Conservation (phyloP, 2,888 invertebrate species). For the Epinotia nisella region DNA sequence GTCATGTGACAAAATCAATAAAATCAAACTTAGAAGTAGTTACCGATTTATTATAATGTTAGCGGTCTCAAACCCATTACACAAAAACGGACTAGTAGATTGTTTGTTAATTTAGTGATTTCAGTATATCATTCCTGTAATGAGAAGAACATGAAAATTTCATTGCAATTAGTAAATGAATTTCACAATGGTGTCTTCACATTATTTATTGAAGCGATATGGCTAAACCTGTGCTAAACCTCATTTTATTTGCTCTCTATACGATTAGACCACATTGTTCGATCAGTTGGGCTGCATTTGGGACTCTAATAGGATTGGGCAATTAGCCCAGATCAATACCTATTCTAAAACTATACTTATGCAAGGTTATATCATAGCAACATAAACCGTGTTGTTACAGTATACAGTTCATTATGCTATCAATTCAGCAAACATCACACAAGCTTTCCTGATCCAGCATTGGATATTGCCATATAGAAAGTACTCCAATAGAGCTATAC, state of each 20-base stretch:
- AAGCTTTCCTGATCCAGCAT: not conserved
- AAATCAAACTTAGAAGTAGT: too few species aligned
- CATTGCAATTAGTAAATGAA: not conserved
- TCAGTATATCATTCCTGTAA: too few species aligned
- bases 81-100: too few species aligned
- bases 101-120: too few species aligned
- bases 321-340: constrained; percentile 33
- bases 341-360: not conserved
- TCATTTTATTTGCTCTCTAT: constrained; percentile 16
- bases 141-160: not conserved
- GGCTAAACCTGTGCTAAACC: not conserved
- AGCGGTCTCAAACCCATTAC: too few species aligned
- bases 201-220: not conserved
- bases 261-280: constrained; percentile 23
- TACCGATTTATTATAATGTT: too few species aligned
- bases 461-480: constrained; percentile 24
- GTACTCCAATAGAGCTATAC: constrained; percentile 20
- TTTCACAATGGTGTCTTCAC: not conserved
- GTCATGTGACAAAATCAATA: too few species aligned
- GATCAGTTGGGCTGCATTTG: constrained; percentile 18
- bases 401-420: not conserved
- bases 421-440: constrained; percentile 2
- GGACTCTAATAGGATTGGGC: constrained; percentile 27
- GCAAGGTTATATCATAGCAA: constrained; percentile 6
- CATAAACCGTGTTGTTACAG: not conserved